Evolutionary conservation across 2,888 invertebrate genomes (phyloP).

Genomic region (Mallateleia sp.): DNA sequence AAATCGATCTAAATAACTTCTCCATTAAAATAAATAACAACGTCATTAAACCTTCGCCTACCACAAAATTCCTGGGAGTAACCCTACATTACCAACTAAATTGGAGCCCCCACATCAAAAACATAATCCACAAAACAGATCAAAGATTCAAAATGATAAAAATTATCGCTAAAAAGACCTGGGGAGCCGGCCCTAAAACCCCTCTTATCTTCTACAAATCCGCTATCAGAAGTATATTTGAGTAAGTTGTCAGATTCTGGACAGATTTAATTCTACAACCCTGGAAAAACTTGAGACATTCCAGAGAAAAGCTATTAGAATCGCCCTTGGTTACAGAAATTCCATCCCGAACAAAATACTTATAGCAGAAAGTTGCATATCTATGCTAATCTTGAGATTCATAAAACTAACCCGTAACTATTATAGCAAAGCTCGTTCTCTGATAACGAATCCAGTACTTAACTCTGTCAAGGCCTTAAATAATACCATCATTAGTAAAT

Average conservation of each 20-base stretch:
- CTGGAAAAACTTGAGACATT: background rate
- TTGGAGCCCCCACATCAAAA: background rate
- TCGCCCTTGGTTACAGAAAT: conserved; percentile 30
- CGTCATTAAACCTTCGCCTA: no score
- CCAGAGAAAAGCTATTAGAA: conserved; percentile 36
- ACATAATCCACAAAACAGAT: background rate
- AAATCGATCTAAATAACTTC: no score
- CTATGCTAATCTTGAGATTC: background rate
- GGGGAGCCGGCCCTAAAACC: conserved; percentile 28
- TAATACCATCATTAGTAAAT: background rate
- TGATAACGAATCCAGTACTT: background rate
- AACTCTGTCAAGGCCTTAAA: background rate
- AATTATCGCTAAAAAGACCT: conserved; percentile 29
- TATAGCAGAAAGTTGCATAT: background rate
- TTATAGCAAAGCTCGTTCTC: conserved; percentile 12
- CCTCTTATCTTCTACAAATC: conserved; percentile 13
- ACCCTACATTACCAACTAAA: background rate
- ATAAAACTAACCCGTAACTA: conserved; percentile 12
- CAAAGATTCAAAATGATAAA: conserved; percentile 26
- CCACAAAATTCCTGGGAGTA: no score
- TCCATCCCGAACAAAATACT: conserved; percentile 34
- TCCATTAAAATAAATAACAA: no score
- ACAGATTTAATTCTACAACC: background rate
- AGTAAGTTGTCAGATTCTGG: background rate
- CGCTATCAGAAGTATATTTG: background rate